These are phyloP conservation scores for Mobula birostris DNA, from an alignment of 2,113 vertebrate species.

Conservation along the genomic window DNA sequence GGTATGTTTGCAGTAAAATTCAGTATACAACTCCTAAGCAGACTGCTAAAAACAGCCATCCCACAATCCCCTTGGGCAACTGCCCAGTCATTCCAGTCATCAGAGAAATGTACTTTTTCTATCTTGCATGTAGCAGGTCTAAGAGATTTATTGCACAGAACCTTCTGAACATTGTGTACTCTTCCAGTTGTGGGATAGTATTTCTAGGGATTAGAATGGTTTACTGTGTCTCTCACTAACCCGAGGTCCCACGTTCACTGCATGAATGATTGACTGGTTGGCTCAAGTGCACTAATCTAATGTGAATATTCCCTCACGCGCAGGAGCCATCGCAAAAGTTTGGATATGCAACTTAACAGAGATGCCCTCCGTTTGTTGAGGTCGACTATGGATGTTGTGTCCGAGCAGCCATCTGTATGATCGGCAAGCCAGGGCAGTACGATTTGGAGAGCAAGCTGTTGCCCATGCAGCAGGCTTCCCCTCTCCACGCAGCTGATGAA, in stretches of 20 bases:
- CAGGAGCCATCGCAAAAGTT: not conserved
- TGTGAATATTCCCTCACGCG: not conserved
- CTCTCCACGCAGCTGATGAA: too few relatives aligned
- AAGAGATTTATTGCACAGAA: not conserved
- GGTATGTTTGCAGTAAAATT: constrained; percentile 8
- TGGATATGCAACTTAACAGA: not conserved
- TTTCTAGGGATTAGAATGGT: not conserved
- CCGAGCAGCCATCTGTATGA: too few relatives aligned
- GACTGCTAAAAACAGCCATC: constrained; percentile 14
- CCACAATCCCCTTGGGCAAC: not conserved
- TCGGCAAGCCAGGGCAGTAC: too few relatives aligned
- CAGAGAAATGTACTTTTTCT: not conserved
- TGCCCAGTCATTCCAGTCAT: not conserved
- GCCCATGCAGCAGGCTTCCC: too few relatives aligned
- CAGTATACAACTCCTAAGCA: constrained; percentile 7
- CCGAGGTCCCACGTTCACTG: not conserved
- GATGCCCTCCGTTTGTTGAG: too few relatives aligned
- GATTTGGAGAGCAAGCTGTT: too few relatives aligned
- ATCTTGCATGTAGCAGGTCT: not conserved
- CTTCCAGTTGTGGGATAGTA: not conserved
- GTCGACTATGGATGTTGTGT: too few relatives aligned
- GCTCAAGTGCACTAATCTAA: not conserved
- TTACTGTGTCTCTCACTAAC: not conserved
- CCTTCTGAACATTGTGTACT: not conserved
- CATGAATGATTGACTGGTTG: not conserved